A percentile compares a stretch with the other conserved stretches of the same genome.
Conservation (phyloP, 2,113 vertebrate genomes). For the Psilopsiagon aurifrons region DNA sequence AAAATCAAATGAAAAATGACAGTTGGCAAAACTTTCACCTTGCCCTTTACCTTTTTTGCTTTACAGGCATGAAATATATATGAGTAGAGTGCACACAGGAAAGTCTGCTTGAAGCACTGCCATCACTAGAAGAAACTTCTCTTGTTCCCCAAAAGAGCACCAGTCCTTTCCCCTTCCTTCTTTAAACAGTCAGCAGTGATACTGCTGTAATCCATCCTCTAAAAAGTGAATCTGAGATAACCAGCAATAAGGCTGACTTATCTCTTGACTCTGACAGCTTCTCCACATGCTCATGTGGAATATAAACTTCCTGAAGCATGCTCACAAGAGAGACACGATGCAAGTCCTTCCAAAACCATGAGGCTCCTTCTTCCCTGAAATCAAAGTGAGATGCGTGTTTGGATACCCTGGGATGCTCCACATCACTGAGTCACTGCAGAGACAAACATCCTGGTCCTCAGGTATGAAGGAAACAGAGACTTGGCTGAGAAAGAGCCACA, state of each 20-base stretch:
- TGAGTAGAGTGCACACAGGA: background rate
- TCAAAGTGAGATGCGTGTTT: background rate
- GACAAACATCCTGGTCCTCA: background rate
- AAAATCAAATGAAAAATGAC: slow-evolving; percentile 27
- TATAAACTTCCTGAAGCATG: background rate
- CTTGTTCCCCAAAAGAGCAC: background rate
- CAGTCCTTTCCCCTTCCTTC: background rate
- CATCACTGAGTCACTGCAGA: background rate
- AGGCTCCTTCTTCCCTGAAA: background rate
- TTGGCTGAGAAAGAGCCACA: background rate
- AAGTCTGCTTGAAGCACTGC: background rate
- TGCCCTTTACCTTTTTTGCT: background rate
- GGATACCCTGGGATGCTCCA: background rate
- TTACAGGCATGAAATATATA: background rate
- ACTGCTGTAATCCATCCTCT: background rate
- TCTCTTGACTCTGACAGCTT: background rate
- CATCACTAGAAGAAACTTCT: background rate
- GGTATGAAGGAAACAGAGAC: background rate
- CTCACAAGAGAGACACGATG: background rate
- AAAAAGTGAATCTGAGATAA: background rate
- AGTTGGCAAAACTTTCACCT: background rate
- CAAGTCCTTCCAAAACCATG: background rate
- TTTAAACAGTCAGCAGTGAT: background rate
- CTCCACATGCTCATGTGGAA: background rate
- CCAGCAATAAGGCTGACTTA: background rate